These are phyloP conservation scores for Heteractis magnifica DNA, from an alignment of 92 coral and sea anemone genomes.

Conservation along the genomic window DNA sequence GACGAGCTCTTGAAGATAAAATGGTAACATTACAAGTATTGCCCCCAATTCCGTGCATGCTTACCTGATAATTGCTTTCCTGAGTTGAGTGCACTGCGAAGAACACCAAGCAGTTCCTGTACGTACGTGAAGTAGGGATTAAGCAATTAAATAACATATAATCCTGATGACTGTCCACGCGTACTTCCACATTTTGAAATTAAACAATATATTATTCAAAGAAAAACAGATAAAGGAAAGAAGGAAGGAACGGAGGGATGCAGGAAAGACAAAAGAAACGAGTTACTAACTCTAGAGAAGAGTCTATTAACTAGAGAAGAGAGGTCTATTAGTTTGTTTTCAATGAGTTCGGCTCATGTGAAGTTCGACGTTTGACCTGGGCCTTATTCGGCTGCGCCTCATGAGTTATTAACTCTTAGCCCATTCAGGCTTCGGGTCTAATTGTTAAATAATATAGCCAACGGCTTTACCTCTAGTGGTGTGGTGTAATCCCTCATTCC, in stretches of 20 bases:
- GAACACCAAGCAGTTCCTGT: slow-evolving; percentile 80
- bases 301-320: no score
- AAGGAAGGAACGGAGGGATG: background rate
- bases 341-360: no score
- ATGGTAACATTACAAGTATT: no score
- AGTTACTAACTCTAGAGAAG: no score
- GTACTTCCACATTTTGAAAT: background rate
- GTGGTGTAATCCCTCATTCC: slow-evolving; percentile 96
- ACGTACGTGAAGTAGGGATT: background rate
- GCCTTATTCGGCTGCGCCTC: no score
- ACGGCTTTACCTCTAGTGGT: slow-evolving; percentile 79
- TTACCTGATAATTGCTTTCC: slow-evolving; percentile 70
- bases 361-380: no score
- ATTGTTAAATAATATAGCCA: background rate
- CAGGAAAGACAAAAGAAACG: background rate
- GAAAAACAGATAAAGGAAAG: background rate
- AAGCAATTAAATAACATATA: background rate
- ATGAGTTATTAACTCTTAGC: no score
- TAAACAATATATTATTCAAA: background rate
- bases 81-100: slow-evolving; percentile 67
- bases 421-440: no score
- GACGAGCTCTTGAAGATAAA: no score
- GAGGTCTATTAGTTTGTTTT: no score
- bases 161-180: no score
- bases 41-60: background rate